Evolutionary conservation across 2,113 vertebrate genomes (phyloP).

Genomic region (Etia nguti): DNA sequence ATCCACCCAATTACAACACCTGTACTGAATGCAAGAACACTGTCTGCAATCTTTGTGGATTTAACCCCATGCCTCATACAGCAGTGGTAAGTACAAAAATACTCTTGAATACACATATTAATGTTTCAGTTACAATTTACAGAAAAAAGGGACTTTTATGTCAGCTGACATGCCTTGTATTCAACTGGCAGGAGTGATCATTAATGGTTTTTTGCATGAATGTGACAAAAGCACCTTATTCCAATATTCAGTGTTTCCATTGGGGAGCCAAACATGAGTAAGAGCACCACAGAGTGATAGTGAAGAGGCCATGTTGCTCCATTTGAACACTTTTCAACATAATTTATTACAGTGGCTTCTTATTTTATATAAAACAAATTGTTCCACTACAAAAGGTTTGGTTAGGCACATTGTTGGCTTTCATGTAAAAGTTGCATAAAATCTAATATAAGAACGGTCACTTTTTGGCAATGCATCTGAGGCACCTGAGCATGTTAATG

Average conservation of each 20-base stretch:
- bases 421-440: background rate
- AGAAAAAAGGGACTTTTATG: accelerated
- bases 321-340: background rate
- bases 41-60: constrained; percentile 97
- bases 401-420: background rate
- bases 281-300: background rate
- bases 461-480: background rate
- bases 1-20: constrained; percentile 85
- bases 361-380: background rate
- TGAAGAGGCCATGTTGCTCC: background rate
- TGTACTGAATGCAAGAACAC: constrained; percentile 89
- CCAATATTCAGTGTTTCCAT: background rate
- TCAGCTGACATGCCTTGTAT: background rate
- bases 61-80: constrained; percentile 90
- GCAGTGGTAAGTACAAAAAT: constrained; percentile 76
- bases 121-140: background rate
- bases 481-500: background rate
- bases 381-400: background rate
- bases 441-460: background rate
- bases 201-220: background rate
- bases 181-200: background rate
- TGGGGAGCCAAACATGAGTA: background rate
- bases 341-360: background rate
- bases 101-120: background rate
- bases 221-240: background rate